phyloP scores from a whole-genome alignment of 2,888 invertebrate genomes.

The Pyrrhia umbra region DNA sequence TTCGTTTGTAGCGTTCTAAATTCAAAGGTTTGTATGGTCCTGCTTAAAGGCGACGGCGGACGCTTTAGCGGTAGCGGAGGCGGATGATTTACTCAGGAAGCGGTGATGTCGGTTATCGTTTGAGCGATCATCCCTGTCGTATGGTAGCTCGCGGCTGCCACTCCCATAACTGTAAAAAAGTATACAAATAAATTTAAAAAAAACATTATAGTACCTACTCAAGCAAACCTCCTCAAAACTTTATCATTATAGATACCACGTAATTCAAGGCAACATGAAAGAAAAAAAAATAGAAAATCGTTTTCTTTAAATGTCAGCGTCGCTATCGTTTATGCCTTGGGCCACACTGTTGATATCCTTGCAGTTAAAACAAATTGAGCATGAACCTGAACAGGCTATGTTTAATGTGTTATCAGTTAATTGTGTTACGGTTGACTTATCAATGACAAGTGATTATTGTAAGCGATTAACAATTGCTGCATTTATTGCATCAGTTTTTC shows the following conservation, averaged over 20 bases:
- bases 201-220: too few relatives aligned
- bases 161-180: conserved; percentile 60
- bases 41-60: conserved; percentile 66
- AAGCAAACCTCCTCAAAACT: too few relatives aligned
- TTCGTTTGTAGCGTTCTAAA: conserved; percentile 24
- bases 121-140: conserved; percentile 65
- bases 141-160: conserved; percentile 69
- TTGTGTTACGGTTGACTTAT: not conserved
- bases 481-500: not conserved
- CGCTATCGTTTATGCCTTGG: not conserved
- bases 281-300: too few relatives aligned
- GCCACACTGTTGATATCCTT: not conserved
- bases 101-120: conserved; percentile 64
- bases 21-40: conserved; percentile 51
- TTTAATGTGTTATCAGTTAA: conserved; percentile 2
- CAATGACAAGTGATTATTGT: not conserved
- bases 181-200: too few relatives aligned
- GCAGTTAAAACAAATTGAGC: conserved; percentile 8
- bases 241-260: too few relatives aligned
- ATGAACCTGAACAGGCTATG: not conserved
- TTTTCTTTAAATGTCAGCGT: too few relatives aligned
- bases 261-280: too few relatives aligned
- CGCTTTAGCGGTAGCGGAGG: conserved; percentile 62
- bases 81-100: conserved; percentile 68
- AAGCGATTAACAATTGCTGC: not conserved